A percentile compares a stretch with the other conserved stretches of the same genome.
Conservation (phyloP, 2,888 invertebrate species). For the Reticulitermes lucifugus region DNA sequence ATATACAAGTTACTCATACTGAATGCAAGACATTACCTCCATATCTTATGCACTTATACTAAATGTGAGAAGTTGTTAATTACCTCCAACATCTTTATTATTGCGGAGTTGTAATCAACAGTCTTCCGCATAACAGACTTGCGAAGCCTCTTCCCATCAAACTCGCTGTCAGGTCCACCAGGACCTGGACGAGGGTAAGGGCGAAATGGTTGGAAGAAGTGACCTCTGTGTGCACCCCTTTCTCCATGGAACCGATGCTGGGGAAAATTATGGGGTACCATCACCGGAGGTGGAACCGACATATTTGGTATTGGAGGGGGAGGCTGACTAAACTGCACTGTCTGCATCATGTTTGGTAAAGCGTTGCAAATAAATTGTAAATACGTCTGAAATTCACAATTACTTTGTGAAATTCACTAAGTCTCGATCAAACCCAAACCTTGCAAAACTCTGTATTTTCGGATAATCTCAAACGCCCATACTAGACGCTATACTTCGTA, state of each 20-base stretch:
- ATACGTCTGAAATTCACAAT: no score
- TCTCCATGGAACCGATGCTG: constrained; percentile 60
- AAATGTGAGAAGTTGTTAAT: constrained; percentile 47
- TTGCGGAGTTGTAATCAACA: constrained; percentile 96
- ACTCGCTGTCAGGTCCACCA: constrained; percentile 70
- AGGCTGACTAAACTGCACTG: constrained; percentile 53
- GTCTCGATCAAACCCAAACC: not conserved
- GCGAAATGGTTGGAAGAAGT: constrained; percentile 66
- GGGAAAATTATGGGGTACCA: constrained; percentile 58
- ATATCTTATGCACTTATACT: no score
- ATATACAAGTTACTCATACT: no score
- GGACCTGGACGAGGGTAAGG: constrained; percentile 62
- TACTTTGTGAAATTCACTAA: no score
- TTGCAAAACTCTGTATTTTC: not conserved
- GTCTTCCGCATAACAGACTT: constrained; percentile 98
- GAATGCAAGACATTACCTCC: no score
- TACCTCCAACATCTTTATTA: constrained; percentile 92
- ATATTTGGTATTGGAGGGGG: constrained; percentile 60
- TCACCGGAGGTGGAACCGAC: constrained; percentile 61
- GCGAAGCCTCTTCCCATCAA: constrained; percentile 94
- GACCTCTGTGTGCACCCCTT: constrained; percentile 58
- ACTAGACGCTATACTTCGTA: not conserved
- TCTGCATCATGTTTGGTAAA: constrained; percentile 37
- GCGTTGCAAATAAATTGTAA: no score
- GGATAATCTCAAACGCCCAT: not conserved